phyloP scores from a whole-genome alignment of 2,888 invertebrate species.

The Furcula furcula region DNA sequence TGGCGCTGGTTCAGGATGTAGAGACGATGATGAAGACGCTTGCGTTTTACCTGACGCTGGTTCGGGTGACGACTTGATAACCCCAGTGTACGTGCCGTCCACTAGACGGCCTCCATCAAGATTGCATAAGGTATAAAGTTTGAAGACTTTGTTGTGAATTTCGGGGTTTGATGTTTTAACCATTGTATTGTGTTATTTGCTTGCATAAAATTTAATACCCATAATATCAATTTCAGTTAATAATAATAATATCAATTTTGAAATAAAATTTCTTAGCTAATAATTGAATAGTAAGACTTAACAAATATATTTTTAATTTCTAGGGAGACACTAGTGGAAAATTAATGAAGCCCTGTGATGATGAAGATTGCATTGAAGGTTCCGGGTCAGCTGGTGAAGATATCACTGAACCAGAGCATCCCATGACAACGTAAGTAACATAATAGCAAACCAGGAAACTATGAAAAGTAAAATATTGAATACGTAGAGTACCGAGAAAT shows the following conservation, averaged over 20 bases:
- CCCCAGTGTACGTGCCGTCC: constrained; percentile 94
- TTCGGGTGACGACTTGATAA: constrained; percentile 95
- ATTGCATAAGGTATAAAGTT: constrained; percentile 47
- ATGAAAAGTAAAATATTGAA: too few relatives aligned
- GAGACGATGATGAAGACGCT: constrained; percentile 95
- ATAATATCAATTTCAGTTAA: too few relatives aligned
- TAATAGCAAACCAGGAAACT: not conserved
- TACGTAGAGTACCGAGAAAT: too few relatives aligned
- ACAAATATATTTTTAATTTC: constrained; percentile 7
- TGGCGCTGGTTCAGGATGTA: constrained; percentile 95
- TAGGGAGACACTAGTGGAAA: constrained; percentile 64
- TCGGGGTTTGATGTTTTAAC: too few relatives aligned
- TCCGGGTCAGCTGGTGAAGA: constrained; percentile 88
- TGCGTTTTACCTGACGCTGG: constrained; percentile 92
- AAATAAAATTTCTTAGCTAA: too few relatives aligned
- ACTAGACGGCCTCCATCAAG: constrained; percentile 83
- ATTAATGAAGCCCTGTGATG: constrained; percentile 85
- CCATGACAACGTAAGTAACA: constrained; percentile 74
- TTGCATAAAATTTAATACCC: too few relatives aligned
- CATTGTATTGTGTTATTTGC: too few relatives aligned
- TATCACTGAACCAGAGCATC: constrained; percentile 84
- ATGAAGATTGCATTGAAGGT: constrained; percentile 93
- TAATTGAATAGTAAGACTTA: too few relatives aligned
- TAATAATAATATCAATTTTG: too few relatives aligned
- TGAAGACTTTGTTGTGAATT: too few relatives aligned